Evolutionary conservation across 2,797 vertebrate species (phyloP).

Genomic region (Fistularia commersonii): DNA sequence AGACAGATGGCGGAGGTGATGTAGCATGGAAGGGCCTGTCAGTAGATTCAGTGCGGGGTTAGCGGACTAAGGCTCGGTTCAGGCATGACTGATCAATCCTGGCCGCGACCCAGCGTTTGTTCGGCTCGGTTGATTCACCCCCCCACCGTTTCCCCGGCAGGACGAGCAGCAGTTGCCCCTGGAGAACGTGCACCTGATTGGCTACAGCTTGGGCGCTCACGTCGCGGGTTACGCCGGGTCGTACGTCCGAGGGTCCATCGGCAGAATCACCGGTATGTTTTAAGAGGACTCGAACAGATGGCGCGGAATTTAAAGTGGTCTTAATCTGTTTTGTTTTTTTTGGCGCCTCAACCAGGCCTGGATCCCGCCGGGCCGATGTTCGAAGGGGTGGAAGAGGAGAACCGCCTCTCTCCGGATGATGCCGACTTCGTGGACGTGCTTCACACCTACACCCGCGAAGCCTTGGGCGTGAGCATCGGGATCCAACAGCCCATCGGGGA

Average conservation of each 20-base stretch:
- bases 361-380: slow-evolving; percentile 97
- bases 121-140: slow-evolving; percentile 24
- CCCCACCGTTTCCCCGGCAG: too few species aligned
- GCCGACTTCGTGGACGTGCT: slow-evolving; percentile 95
- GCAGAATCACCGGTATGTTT: slow-evolving; percentile 88
- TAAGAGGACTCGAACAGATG: slow-evolving; percentile 5
- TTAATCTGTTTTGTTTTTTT: not conserved
- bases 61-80: slow-evolving; percentile 31
- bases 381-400: slow-evolving; percentile 80
- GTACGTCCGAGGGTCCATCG: slow-evolving; percentile 80
- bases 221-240: slow-evolving; percentile 90
- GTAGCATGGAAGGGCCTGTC: slow-evolving; percentile 32
- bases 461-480: slow-evolving; percentile 92
- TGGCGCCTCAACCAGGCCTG: slow-evolving; percentile 74
- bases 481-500: slow-evolving; percentile 94
- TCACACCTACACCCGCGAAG: slow-evolving; percentile 89
- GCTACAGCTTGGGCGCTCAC: slow-evolving; percentile 95
- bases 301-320: not conserved
- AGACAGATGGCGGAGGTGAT: slow-evolving; percentile 46
- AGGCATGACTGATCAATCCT: slow-evolving; percentile 21
- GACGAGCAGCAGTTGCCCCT: slow-evolving; percentile 78
- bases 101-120: slow-evolving; percentile 29
- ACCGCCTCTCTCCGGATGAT: slow-evolving; percentile 91
- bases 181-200: slow-evolving; percentile 88
- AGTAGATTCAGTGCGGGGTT: slow-evolving; percentile 22